phyloP scores from a whole-genome alignment of 2,888 invertebrate species.

The Litoditis marina region DNA sequence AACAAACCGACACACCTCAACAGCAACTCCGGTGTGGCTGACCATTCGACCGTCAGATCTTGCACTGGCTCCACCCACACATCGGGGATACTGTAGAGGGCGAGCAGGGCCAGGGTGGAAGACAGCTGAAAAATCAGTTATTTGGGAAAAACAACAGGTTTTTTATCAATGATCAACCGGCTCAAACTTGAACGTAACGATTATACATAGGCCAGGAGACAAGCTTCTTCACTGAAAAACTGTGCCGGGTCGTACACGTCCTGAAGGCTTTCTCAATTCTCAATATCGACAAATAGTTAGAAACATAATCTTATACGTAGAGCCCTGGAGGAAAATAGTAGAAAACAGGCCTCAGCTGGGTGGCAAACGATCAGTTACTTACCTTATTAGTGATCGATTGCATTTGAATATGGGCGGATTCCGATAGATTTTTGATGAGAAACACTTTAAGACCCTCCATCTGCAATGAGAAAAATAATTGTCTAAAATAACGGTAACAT shows the following conservation, averaged over 20 bases:
- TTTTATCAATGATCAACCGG: too few species aligned
- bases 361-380: too few species aligned
- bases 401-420: conserved; percentile 22
- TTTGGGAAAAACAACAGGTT: background rate
- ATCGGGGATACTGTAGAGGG: conserved; percentile 43
- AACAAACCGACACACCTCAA: conserved; percentile 23
- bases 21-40: conserved; percentile 41
- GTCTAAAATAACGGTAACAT: background rate
- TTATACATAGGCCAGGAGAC: too few species aligned
- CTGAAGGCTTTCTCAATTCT: too few species aligned
- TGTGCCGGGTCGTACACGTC: too few species aligned
- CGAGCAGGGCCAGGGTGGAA: conserved; percentile 37
- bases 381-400: conserved; percentile 34
- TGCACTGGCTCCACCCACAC: conserved; percentile 47
- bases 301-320: too few species aligned
- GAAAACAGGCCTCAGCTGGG: too few species aligned
- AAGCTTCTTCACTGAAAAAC: too few species aligned
- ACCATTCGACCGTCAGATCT: conserved; percentile 46
- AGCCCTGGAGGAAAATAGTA: too few species aligned
- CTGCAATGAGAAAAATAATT: conserved; percentile 4
- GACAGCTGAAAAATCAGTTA: conserved; percentile 20
- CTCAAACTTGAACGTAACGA: too few species aligned
- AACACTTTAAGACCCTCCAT: conserved; percentile 35
- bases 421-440: conserved; percentile 31
- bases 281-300: too few species aligned